Conservation (phyloP, 2,888 invertebrate species). For the Phengaris alcon region DNA sequence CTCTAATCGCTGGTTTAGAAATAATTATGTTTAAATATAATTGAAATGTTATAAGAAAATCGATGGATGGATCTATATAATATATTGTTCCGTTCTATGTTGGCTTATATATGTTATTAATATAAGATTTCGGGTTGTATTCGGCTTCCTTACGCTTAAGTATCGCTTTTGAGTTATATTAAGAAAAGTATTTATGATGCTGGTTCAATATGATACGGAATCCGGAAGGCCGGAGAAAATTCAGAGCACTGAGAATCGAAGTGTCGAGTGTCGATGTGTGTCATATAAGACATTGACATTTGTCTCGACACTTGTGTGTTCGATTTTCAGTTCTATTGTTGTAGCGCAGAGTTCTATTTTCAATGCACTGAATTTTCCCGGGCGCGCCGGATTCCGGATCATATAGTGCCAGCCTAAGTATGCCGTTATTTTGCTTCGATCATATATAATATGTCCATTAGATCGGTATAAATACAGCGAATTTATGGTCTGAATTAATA, state of each 20-base stretch:
- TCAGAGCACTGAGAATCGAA: too few relatives aligned
- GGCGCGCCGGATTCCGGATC: too few relatives aligned
- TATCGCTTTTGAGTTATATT: slow-evolving; percentile 28
- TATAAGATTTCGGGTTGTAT: slow-evolving; percentile 12
- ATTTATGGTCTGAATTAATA: slow-evolving; percentile 35
- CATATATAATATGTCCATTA: slow-evolving; percentile 26
- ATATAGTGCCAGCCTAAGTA: too few relatives aligned
- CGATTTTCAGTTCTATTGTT: too few relatives aligned
- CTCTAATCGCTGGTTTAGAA: slow-evolving; percentile 41
- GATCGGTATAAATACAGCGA: slow-evolving; percentile 27
- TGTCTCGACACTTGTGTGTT: too few relatives aligned
- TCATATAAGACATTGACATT: too few relatives aligned
- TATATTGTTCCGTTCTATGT: slow-evolving; percentile 31
- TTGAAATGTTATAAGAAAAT: slow-evolving; percentile 34
- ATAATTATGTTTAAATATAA: slow-evolving; percentile 54
- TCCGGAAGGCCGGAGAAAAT: too few relatives aligned
- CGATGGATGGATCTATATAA: too few relatives aligned
- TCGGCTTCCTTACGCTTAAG: slow-evolving; percentile 20
- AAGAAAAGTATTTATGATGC: not conserved
- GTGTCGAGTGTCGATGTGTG: too few relatives aligned
- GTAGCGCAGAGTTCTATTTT: too few relatives aligned
- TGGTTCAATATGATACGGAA: too few relatives aligned
- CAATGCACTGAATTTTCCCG: too few relatives aligned
- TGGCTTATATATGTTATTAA: slow-evolving; percentile 18
- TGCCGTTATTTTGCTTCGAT: not conserved